Conservation (phyloP, 2,797 vertebrate species). For the Esox masquinongy region DNA sequence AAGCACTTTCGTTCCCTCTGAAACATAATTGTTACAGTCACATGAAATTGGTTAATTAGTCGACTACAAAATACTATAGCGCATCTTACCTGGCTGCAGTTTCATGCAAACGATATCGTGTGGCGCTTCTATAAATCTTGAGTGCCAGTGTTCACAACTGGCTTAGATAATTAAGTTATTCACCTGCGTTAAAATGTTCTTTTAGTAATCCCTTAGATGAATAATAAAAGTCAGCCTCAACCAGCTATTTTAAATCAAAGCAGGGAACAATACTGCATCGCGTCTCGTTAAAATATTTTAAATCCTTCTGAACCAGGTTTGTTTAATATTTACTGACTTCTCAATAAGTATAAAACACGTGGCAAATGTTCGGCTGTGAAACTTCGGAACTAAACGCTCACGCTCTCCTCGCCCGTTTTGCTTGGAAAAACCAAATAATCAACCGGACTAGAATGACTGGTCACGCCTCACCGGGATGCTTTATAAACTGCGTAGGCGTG, state of each 20-base stretch:
- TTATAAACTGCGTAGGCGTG: slow-evolving; percentile 62
- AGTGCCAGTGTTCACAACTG: slow-evolving; percentile 21
- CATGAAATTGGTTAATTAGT: background rate
- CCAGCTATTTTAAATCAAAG: background rate
- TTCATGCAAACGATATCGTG: slow-evolving; percentile 63
- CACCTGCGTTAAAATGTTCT: background rate
- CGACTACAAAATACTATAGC: background rate
- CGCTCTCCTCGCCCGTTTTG: background rate
- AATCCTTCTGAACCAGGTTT: background rate
- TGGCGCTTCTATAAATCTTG: slow-evolving; percentile 28
- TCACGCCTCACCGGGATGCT: background rate
- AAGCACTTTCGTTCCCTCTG: background rate
- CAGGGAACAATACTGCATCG: background rate
- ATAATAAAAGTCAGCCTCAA: background rate
- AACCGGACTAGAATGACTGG: slow-evolving; percentile 31
- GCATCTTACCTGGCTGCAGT: slow-evolving; percentile 59
- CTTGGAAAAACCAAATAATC: background rate
- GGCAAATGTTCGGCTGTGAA: background rate
- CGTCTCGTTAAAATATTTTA: background rate
- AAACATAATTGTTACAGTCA: background rate
- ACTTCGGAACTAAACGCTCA: background rate
- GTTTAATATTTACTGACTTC: background rate
- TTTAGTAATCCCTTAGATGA: background rate
- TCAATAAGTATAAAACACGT: background rate
- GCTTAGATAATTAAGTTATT: background rate